Evolutionary conservation across 2,888 invertebrate genomes (phyloP).

Genomic region (Aphodius granarius): DNA sequence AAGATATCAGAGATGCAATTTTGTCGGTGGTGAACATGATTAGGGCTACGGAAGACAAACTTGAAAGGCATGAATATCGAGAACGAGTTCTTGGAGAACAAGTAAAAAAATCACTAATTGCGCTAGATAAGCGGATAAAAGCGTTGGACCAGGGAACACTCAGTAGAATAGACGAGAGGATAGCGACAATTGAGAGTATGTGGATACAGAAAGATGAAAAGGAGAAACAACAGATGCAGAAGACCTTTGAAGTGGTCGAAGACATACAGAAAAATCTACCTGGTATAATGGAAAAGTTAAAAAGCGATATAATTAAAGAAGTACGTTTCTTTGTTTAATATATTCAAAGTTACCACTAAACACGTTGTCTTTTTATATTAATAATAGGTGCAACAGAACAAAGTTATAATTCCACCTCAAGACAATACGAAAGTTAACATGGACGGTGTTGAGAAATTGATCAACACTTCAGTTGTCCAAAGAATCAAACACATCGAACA

Average conservation of each 20-base stretch:
- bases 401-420: slow-evolving; percentile 22
- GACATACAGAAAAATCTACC: slow-evolving; percentile 56
- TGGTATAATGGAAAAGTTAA: slow-evolving; percentile 54
- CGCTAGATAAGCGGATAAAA: slow-evolving; percentile 73
- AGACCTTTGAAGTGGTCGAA: slow-evolving; percentile 62
- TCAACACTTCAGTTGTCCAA: neutral
- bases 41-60: slow-evolving; percentile 76
- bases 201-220: slow-evolving; percentile 72
- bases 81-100: slow-evolving; percentile 79
- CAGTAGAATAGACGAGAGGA: slow-evolving; percentile 71
- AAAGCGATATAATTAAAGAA: slow-evolving; percentile 49
- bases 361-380: neutral
- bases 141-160: slow-evolving; percentile 71
- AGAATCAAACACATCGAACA: slow-evolving; percentile 33
- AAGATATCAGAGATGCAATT: slow-evolving; percentile 77
- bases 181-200: slow-evolving; percentile 76
- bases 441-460: slow-evolving; percentile 5
- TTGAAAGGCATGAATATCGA: slow-evolving; percentile 82
- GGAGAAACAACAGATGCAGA: slow-evolving; percentile 64
- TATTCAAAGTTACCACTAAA: neutral
- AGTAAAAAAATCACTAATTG: slow-evolving; percentile 71
- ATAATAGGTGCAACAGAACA: slow-evolving; percentile 20
- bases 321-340: slow-evolving; percentile 30
- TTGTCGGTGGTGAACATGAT: slow-evolving; percentile 80
- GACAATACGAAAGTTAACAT: slow-evolving; percentile 27